Evolutionary conservation across 1,140 invertebrate species (phyloP).

Genomic region (Polypedilum vanderplanki): DNA sequence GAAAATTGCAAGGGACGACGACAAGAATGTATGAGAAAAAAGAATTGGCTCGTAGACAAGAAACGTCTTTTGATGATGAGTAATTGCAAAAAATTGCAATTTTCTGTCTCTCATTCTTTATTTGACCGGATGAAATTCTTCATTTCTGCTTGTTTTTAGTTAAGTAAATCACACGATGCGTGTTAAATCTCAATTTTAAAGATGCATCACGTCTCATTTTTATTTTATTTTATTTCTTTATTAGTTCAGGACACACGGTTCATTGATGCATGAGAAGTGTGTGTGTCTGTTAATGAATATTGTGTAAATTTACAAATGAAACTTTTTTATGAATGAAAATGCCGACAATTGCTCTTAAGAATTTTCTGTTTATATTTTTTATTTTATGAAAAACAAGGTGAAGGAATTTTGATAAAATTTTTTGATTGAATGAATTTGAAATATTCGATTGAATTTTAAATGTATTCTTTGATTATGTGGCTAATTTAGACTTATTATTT

Average conservation of each 20-base stretch:
- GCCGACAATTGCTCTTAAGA: neutral
- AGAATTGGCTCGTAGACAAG: neutral
- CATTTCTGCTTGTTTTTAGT: neutral
- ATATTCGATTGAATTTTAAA: too few species aligned
- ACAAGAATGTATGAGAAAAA: neutral
- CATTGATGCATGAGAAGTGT: neutral
- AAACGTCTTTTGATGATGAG: neutral
- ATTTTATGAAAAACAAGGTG: too few species aligned
- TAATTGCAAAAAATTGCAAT: neutral
- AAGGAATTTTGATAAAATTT: too few species aligned
- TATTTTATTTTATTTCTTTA: constrained; percentile 11
- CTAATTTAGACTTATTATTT: too few species aligned
- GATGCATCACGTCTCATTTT: constrained; percentile 10
- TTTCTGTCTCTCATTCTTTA: neutral
- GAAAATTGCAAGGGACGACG: neutral
- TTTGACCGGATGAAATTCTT: neutral
- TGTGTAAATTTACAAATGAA: constrained; percentile 1
- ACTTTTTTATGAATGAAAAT: constrained; percentile 6
- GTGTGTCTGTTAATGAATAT: neutral
- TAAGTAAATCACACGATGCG: neutral
- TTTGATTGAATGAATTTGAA: too few species aligned
- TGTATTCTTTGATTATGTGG: too few species aligned
- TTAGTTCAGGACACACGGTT: constrained; percentile 11
- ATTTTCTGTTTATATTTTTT: neutral
- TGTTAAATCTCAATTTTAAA: neutral